These are phyloP conservation scores for Phylloscopus trochilus DNA, from an alignment of 2,113 vertebrate species.

Conservation along the genomic window DNA sequence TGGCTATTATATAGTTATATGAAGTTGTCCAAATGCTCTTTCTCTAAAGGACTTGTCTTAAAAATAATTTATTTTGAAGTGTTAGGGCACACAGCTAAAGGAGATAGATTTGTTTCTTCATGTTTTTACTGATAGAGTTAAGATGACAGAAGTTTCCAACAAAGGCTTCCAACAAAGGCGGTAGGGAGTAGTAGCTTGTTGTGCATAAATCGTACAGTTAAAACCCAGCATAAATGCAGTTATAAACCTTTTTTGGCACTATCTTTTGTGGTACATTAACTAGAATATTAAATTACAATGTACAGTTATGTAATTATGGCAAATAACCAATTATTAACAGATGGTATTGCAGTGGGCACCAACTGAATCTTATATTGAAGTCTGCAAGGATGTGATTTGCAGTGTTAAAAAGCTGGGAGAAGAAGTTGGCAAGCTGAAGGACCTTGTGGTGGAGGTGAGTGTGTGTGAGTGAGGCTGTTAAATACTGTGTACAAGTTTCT, in stretches of 20 bases:
- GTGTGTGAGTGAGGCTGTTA: not conserved
- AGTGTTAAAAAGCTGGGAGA: conserved; percentile 78
- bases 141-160: not conserved
- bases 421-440: conserved; percentile 81
- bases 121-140: conserved; percentile 22
- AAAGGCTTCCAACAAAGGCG: conserved; percentile 1
- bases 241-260: not conserved
- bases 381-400: conserved; percentile 80
- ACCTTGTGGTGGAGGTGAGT: conserved; percentile 82
- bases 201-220: not conserved
- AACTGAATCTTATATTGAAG: conserved; percentile 67
- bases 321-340: conserved; percentile 74
- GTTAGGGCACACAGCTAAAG: not conserved
- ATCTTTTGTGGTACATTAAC: not conserved
- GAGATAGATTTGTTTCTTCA: not conserved
- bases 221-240: not conserved
- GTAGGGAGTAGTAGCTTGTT: not conserved
- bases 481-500: not conserved
- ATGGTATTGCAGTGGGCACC: conserved; percentile 84
- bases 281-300: not conserved
- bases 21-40: not conserved
- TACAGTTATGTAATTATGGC: not conserved
- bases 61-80: not conserved
- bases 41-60: not conserved
- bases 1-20: not conserved